Conservation (phyloP, 2,888 invertebrate species). For the Orchesellides sinensis region DNA sequence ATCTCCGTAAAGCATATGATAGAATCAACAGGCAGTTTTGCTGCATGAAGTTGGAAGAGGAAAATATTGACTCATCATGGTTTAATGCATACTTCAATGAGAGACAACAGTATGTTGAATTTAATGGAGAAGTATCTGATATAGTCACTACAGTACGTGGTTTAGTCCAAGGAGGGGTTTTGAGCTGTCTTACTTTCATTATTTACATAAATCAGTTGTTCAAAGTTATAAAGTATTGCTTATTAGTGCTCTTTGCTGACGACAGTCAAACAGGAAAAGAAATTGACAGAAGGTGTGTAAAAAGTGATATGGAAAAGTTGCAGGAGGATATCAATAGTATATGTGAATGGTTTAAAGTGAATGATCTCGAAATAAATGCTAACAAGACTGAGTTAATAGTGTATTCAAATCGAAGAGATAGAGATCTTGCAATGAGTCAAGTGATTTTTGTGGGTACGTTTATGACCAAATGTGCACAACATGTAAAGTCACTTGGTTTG, state of each 20-base stretch:
- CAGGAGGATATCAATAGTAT: slow-evolving; percentile 2
- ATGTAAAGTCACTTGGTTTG: neutral
- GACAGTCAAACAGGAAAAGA: slow-evolving; percentile 6
- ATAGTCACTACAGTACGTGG: neutral
- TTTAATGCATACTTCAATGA: slow-evolving; percentile 17
- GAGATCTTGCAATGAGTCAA: neutral
- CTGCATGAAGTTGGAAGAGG: slow-evolving; percentile 1
- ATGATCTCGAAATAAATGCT: slow-evolving; percentile 10
- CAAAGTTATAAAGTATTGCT: neutral
- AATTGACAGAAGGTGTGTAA: neutral
- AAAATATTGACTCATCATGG: slow-evolving; percentile 11
- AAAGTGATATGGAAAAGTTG: neutral
- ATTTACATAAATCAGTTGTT: slow-evolving; percentile 16
- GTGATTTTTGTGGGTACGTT: neutral
- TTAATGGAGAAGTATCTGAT: neutral
- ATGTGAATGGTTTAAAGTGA: neutral
- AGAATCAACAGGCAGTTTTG: neutral
- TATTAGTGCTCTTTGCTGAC: slow-evolving; percentile 21
- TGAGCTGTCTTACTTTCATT: neutral
- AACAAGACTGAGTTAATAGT: slow-evolving; percentile 10
- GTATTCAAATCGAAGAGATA: neutral
- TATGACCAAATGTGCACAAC: neutral
- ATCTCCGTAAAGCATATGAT: slow-evolving; percentile 44
- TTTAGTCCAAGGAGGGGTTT: slow-evolving; percentile 19
- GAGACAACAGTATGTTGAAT: neutral